phyloP scores from a whole-genome alignment of 2,797 vertebrate genomes.

The Helostoma temminkii region DNA sequence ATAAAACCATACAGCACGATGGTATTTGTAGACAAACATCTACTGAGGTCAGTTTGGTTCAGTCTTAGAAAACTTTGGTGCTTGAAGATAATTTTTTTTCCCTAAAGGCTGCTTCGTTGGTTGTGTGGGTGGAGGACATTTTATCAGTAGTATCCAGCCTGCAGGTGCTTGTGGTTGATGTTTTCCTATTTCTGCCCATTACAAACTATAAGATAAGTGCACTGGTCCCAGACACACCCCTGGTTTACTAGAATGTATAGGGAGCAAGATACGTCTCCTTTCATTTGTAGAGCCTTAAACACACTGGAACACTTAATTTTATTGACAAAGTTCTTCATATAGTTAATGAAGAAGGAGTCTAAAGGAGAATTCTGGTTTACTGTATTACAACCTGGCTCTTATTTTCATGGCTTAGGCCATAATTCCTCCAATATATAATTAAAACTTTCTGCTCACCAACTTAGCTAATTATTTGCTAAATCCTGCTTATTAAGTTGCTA shows the following conservation, averaged over 20 bases:
- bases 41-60: conserved; percentile 8
- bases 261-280: neutral
- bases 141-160: conserved; percentile 47
- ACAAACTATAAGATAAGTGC: conserved; percentile 33
- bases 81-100: conserved; percentile 31
- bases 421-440: neutral
- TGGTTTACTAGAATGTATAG: conserved; percentile 55
- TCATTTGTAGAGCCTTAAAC: conserved; percentile 58
- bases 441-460: neutral
- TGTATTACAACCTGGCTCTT: conserved; percentile 2
- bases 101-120: conserved; percentile 30
- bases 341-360: neutral
- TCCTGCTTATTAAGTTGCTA: neutral
- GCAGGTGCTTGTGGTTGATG: conserved; percentile 23
- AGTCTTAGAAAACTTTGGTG: conserved; percentile 37
- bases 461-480: neutral
- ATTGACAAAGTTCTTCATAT: neutral
- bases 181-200: conserved; percentile 15
- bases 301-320: neutral
- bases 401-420: neutral
- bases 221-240: conserved; percentile 31
- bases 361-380: conserved; percentile 15
- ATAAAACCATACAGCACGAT: conserved; percentile 40
- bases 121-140: conserved; percentile 20
- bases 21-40: conserved; percentile 64